Base-by-base conservation (phyloP, 1,140 invertebrate species). In the Planococcus citri region DNA sequence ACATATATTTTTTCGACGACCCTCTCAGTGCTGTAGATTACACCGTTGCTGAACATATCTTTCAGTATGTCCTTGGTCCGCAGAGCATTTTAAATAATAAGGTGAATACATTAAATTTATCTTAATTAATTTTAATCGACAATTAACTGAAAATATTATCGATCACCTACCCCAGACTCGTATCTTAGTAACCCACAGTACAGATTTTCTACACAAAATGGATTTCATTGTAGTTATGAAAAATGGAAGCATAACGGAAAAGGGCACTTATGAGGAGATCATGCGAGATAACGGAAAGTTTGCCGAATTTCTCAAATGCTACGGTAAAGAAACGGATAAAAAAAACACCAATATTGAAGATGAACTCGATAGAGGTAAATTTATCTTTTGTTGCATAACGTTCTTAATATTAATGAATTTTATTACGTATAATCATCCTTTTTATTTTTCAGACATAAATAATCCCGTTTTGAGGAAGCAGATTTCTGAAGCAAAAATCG, bases 31-130 rank as follows among this genome's bases (percentile, higher is more conserved):
- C 95, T 9, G 92, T 98, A 2, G 95, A 98, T 78, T 87, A 90
- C 38, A 93, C 97, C 78, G 95, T 98, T 20, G 92, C 92, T 10
- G 93, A 93, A 79, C 93, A 97, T 76, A 95, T 98, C 71, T 97
- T 98, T 77, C 92, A 97, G 73, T 87, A 94, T 76, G 85, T 92
- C 61, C 85, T 91, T 70, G 90, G 92, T 60, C 87, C 90, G 6
- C 85, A 82, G 69, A 91, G 92, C 20, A 71, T 95, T 1, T 78
- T 95, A 21, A 87, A 87, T 71, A 81, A 84, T 41, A 94, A 92
- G 69, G 75, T 76, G 64, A 57, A 69, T 57, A 22, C 6, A 51
- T 51, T 9, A 6, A 33, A 33, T 33, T 33, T 33, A 33, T 9
- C 41, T 9, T 17, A 3, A 51, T 17, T 9, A 9, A 20, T 4